Base-by-base conservation (phyloP, 2,888 invertebrate species). In the Agrilus biguttatus region DNA sequence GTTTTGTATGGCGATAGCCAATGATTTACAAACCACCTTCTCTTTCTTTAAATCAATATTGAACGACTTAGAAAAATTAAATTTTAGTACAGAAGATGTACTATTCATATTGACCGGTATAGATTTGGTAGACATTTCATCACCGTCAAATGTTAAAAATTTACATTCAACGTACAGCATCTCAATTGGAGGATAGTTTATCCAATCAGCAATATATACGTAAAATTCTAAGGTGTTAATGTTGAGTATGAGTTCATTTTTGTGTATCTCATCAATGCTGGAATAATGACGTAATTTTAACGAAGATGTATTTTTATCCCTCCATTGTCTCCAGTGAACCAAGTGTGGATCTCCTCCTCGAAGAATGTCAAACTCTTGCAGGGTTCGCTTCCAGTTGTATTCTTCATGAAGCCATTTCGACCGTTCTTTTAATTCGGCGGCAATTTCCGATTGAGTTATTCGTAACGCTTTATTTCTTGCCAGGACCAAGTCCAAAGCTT, bases 301-400 rank as follows among this genome's bases (percentile, higher is more conserved):
- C 34, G 51, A 43, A 7, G 52, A 45, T 1, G 56, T 56, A 14
- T 46, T 39, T 32, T 48, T 49, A 32, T 53, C 51, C 38, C 55
- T 50, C 57, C 57, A 57, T 39, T 57, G 57, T n/a, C 55, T 47
- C 55, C 56, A 56, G 34, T 51, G 47, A 6, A 57, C 49, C 6
- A 39, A 28, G 3, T 47, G 38, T 2, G 56, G 56, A 46, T 57
- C 49, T 38, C 49, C 48, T 10, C 55, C 56, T 19, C 51, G 42
- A 7, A 57, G 46, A 21, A 57, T 56, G 1, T 54, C 52, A 37
- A 53, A 46, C 37, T 57, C 57, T 43, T 57, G 56, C n/a, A 57
- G 41, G 3, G 57, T 55, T 39, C 54, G 42, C 37, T 51, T 49
- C 57, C 57, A 57, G 37, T 56, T 53, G 5, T 52, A 49, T 42